Evolutionary conservation across 2,888 invertebrate genomes (phyloP), one percentile per base, ranked within the genome.

Genomic region (Venusia cambrica): DNA sequence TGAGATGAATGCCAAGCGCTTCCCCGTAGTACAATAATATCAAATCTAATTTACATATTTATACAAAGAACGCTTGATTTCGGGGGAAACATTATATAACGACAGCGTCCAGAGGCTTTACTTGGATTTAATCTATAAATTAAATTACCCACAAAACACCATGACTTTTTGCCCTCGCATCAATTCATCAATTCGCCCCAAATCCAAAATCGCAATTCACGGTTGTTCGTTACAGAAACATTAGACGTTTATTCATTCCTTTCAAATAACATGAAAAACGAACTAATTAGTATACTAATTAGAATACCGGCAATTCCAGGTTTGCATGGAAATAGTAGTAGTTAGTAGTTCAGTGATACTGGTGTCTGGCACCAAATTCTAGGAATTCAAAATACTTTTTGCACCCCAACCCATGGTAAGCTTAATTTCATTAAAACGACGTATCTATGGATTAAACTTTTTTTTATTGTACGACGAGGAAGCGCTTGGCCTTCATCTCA

Each of bases 341-440:
- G 46, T 30, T 51, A 54, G 57, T 53, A 50, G 39, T 48, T 60
- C 38, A 58, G 68, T 13, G 62, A 72, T 42, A 37, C 30, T 60
- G 58, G 83, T 80, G 55, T 66, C 80, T 67, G 83, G 80, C 48
- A 83, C 83, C 62, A 40, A 39, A 53, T 69, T 67, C 63, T 65
- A 61, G 60, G 53, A 67, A 69, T 27, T 28, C 31, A 14, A 26
- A 40, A 31, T 27, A 31, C 26, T 30, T 25, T 31, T 31, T 30
- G 20, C 7, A 29, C 8, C 41, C 46, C 14, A 5, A 4, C 4
- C 11, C 2, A n/a, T n/a, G n/a, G n/a, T n/a, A n/a, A n/a, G n/a
- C n/a, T n/a, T n/a, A n/a, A n/a, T n/a, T n/a, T n/a, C n/a, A n/a
- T n/a, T n/a, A n/a, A n/a, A n/a, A n/a, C n/a, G n/a, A n/a, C n/a